Conservation (phyloP, 2,113 vertebrate genomes). For the Pheucticus melanocephalus region DNA sequence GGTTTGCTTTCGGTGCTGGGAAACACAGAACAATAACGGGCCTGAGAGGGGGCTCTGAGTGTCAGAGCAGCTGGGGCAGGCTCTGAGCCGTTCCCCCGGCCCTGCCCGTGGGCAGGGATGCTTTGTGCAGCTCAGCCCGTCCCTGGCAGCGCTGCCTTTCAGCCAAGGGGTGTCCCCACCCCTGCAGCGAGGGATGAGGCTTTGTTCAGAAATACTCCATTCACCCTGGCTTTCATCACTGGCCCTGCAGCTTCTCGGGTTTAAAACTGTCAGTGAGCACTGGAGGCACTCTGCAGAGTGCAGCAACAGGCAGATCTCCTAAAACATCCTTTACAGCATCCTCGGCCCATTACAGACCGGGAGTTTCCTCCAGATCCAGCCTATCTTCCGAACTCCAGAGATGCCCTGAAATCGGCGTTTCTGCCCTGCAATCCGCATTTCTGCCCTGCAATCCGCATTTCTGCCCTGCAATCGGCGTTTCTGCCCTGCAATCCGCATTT, state of each 20-base stretch:
- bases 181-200: rapidly evolving
- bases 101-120: rapidly evolving
- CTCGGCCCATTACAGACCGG: background rate
- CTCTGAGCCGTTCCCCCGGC: background rate
- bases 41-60: rapidly evolving
- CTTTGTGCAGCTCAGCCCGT: rapidly evolving
- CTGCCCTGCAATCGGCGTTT: no score
- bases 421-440: no score
- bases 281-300: background rate
- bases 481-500: no score
- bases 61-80: background rate
- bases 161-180: background rate
- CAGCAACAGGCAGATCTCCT: background rate
- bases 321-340: background rate
- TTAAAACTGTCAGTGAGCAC: background rate
- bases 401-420: background rate
- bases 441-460: no score
- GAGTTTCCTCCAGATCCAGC: background rate
- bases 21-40: rapidly evolving
- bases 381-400: background rate
- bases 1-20: background rate
- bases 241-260: background rate
- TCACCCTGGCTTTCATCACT: background rate
- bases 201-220: background rate
- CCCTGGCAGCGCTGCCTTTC: rapidly evolving